Evolutionary conservation across 2,797 vertebrate genomes (phyloP), one percentile per base, ranked within the genome.

Genomic region (Pelochelys cantorii): DNA sequence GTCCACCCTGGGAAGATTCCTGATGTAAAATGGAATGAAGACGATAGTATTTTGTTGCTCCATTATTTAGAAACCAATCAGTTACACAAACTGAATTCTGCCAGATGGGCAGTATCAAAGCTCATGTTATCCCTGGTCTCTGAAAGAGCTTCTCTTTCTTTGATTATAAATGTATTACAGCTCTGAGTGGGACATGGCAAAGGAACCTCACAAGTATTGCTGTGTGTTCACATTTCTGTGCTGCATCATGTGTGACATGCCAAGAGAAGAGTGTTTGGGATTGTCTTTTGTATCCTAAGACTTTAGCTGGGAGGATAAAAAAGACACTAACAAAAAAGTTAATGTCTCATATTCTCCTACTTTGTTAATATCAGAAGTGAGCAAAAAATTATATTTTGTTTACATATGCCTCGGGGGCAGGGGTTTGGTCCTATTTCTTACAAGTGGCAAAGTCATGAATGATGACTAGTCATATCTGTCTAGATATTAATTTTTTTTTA

Each of bases 71-170:
- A 91, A 84, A 94, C 62, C 90, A 83, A 83, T 93, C 37, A 27
- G 14, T 27, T 93, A 91, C 90, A 93, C 93, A 95, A 94, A 95
- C 86, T 83, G 60, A 48, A 80, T 59, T 80, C 74, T 52, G 94
- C 92, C 93, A 96, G 94, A 96, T 97, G 96, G 94, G 23, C 18
- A 81, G 93, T 89, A 90, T 96, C 93, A 93, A 84, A 77, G 92
- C 80, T 93, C 93, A 94, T 90, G 53, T 95, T 93, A 96, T 97
- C 94, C 92, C 86, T 83, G 59, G 80, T 95, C 94, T 95, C 91
- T 92, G 95, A 94, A 95, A 87, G 85, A 86, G 93, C 95, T 96
- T 93, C 92, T 93, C 52, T 95, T 93, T 94, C 88, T 88, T 79
- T 95, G 31, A 78, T 78, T 90, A 81, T 88, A 87, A 93, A 90